These are phyloP conservation scores for Anisognathus igniventris DNA, from an alignment of 2,797 vertebrate species.

Conservation along the genomic window DNA sequence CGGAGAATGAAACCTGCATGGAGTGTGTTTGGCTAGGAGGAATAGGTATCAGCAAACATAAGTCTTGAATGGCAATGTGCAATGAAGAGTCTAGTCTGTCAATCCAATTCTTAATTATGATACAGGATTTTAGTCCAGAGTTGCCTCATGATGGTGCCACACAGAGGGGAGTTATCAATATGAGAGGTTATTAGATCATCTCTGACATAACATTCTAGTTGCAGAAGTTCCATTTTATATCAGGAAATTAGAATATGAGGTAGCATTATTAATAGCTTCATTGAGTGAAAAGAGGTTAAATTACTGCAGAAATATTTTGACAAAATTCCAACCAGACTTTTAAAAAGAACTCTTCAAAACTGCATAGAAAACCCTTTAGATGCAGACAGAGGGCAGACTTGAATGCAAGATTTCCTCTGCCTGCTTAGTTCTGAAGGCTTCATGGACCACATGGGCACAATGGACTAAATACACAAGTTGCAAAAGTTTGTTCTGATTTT, in stretches of 20 bases:
- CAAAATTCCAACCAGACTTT: neutral
- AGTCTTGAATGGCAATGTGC: neutral
- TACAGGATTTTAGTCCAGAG: neutral
- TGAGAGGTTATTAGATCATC: neutral
- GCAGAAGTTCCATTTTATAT: neutral
- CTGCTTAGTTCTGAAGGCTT: neutral
- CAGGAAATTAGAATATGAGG: neutral
- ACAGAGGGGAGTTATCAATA: neutral
- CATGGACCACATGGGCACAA: neutral
- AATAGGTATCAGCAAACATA: neutral
- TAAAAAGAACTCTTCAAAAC: neutral
- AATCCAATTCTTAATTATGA: neutral
- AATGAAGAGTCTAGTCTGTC: neutral
- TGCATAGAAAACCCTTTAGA: neutral
- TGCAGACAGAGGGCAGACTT: rapidly evolving
- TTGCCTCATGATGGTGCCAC: neutral
- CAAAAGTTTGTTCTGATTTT: neutral
- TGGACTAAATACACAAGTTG: neutral
- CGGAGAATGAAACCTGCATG: neutral
- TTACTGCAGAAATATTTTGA: neutral
- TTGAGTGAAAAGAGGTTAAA: neutral
- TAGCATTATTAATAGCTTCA: neutral
- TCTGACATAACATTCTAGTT: neutral
- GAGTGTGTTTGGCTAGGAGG: neutral
- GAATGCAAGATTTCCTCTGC: neutral